A percentile compares a stretch with the other conserved stretches of the same genome.
These are phyloP conservation scores for Galerucella nymphaeae DNA, from an alignment of 2,888 invertebrate genomes.

Conservation along the genomic window DNA sequence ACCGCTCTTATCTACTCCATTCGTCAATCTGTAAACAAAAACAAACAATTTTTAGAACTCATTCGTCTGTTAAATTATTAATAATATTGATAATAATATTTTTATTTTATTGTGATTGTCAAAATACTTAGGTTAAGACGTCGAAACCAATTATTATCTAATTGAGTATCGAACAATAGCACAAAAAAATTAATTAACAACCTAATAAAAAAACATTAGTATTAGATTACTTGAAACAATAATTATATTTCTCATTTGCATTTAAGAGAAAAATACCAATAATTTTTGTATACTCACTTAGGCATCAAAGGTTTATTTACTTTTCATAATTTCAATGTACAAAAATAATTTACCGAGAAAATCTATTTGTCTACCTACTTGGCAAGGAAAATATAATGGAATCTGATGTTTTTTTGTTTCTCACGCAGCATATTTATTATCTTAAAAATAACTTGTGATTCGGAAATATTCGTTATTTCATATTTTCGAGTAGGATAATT, in stretches of 20 bases:
- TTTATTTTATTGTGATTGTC: too few species aligned
- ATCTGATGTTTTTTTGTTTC: neutral
- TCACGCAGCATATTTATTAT: neutral
- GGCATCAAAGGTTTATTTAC: too few species aligned
- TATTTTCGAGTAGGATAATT: neutral
- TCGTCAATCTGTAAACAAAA: conserved; percentile 46
- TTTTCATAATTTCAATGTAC: neutral
- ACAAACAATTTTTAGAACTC: neutral
- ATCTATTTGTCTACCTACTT: neutral
- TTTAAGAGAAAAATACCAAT: too few species aligned
- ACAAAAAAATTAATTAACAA: too few species aligned
- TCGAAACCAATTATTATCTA: too few species aligned
- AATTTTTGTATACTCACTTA: too few species aligned
- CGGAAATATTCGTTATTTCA: neutral
- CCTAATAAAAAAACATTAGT: too few species aligned
- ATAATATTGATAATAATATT: neutral
- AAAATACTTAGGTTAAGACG: too few species aligned
- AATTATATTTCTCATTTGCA: too few species aligned
- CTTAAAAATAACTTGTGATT: neutral
- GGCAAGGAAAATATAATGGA: neutral
- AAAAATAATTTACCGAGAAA: neutral
- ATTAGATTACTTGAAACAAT: too few species aligned
- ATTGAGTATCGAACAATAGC: too few species aligned
- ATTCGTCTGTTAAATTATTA: too few species aligned
- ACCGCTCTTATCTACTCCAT: conserved; percentile 39